Evolutionary conservation across 2,888 invertebrate species (phyloP).

Genomic region (Synanthedon myopaeformis): DNA sequence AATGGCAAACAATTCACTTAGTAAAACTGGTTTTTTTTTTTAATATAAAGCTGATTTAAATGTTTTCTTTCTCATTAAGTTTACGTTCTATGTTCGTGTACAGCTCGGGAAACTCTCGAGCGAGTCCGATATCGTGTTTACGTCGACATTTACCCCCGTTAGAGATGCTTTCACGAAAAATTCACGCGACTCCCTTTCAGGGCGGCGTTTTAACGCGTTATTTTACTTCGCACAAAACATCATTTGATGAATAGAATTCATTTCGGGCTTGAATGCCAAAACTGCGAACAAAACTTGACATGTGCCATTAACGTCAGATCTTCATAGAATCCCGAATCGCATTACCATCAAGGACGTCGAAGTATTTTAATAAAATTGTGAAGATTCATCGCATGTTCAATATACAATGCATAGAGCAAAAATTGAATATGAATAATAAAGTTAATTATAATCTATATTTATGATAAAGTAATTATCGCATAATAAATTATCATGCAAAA

Average conservation of each 20-base stretch:
- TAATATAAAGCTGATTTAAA: too few relatives aligned
- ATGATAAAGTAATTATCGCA: too few relatives aligned
- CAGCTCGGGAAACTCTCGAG: background rate
- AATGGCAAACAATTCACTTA: too few relatives aligned
- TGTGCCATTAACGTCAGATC: background rate
- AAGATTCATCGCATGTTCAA: too few relatives aligned
- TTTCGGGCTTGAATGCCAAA: background rate
- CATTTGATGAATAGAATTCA: background rate
- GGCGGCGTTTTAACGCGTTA: constrained; percentile 2
- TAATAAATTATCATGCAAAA: too few relatives aligned
- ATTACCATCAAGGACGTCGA: too few relatives aligned
- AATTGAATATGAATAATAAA: too few relatives aligned
- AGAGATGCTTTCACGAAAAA: constrained; percentile 7
- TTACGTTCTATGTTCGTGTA: background rate
- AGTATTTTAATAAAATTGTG: too few relatives aligned
- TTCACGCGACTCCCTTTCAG: constrained; percentile 5
- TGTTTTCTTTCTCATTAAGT: background rate
- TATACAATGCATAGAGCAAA: too few relatives aligned
- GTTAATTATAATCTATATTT: too few relatives aligned
- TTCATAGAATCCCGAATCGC: too few relatives aligned
- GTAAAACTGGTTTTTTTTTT: too few relatives aligned
- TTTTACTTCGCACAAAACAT: background rate
- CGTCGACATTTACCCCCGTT: constrained; percentile 7
- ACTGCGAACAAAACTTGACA: background rate
- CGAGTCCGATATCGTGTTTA: constrained; percentile 6